These are phyloP conservation scores for Sphaeridia pumilis DNA, from an alignment of 2,888 invertebrate genomes.

Conservation along the genomic window DNA sequence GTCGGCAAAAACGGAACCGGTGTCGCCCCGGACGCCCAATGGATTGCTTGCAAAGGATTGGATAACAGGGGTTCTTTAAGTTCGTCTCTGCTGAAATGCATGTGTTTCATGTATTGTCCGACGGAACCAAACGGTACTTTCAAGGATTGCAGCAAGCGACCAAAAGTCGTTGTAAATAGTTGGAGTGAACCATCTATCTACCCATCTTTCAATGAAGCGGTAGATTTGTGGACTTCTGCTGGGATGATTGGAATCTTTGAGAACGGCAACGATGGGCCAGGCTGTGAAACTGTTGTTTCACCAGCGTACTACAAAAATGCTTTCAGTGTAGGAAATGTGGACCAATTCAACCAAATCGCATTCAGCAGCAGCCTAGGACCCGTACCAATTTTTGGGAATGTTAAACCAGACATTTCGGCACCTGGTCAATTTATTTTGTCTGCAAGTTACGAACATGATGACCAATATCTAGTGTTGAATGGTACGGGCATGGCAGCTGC, in stretches of 20 bases:
- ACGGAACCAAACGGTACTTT: constrained; percentile 13
- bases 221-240: constrained; percentile 10
- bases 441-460: constrained; percentile 13
- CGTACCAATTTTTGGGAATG: constrained; percentile 40
- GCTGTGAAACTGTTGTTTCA: constrained; percentile 5
- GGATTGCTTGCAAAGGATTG: constrained; percentile 26
- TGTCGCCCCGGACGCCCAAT: constrained; percentile 19
- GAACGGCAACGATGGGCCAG: constrained; percentile 7
- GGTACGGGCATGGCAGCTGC: constrained; percentile 25
- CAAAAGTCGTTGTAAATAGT: constrained; percentile 13
- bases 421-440: constrained; percentile 20
- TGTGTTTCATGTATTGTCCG: constrained; percentile 23
- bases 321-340: constrained; percentile 2
- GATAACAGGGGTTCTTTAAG: constrained; percentile 8
- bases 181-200: constrained; percentile 11
- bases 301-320: constrained; percentile 4
- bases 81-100: constrained; percentile 14
- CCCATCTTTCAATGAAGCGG: constrained; percentile 11
- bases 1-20: constrained; percentile 16
- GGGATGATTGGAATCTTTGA: constrained; percentile 21
- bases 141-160: constrained; percentile 20
- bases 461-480: constrained; percentile 12
- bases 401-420: constrained; percentile 25
- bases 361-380: constrained; percentile 18
- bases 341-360: neutral